Conservation (phyloP, 2,888 invertebrate genomes). For the Nebria salina region DNA sequence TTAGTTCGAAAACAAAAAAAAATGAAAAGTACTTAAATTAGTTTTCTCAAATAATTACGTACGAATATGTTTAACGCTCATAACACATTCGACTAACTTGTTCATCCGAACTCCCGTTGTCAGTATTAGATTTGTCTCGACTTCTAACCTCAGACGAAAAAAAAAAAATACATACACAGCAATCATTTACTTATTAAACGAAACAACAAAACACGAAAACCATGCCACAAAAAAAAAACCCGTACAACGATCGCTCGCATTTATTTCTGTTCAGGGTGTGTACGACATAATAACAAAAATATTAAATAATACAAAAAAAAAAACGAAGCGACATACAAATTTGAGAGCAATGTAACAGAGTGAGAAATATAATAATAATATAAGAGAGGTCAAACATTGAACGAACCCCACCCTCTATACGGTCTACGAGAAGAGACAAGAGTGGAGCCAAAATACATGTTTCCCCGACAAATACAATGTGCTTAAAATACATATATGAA, state of each 20-base stretch:
- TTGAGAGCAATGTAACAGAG: background rate
- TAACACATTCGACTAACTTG: background rate
- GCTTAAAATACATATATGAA: slow-evolving; percentile 32
- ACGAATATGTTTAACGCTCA: too few species aligned
- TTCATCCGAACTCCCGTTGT: slow-evolving; percentile 8
- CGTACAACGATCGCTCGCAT: slow-evolving; percentile 5
- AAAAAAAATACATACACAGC: background rate
- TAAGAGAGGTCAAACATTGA: slow-evolving; percentile 21
- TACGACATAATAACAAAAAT: background rate
- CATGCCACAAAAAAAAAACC: background rate
- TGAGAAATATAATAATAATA: background rate
- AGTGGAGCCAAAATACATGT: slow-evolving; percentile 29
- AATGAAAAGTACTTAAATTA: background rate
- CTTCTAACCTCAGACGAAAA: background rate
- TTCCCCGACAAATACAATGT: slow-evolving; percentile 35
- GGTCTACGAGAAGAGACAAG: background rate
- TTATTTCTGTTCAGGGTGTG: slow-evolving; percentile 14
- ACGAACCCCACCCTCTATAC: slow-evolving; percentile 29
- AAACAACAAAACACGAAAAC: slow-evolving; percentile 5
- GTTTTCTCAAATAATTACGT: too few species aligned
- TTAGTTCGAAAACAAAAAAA: background rate
- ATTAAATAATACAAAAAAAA: background rate
- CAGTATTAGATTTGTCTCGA: background rate
- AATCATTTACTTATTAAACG: slow-evolving; percentile 15
- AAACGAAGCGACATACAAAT: background rate